These are phyloP conservation scores for Paguma larvata DNA, from an alignment of 2,797 vertebrate species.

Conservation along the genomic window DNA sequence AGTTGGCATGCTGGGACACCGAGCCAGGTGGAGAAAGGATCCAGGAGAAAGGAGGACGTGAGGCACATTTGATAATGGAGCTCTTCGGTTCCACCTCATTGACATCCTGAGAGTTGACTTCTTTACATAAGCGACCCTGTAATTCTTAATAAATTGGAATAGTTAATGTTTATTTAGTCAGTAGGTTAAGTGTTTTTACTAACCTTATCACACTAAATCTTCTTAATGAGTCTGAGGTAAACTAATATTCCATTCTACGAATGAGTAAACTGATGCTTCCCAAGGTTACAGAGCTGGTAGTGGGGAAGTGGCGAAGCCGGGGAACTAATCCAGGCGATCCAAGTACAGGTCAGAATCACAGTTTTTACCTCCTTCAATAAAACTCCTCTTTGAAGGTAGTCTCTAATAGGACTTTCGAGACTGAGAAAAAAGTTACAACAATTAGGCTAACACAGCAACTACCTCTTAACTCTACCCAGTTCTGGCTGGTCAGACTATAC, in stretches of 20 bases:
- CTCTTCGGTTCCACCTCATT: not conserved
- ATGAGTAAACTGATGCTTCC: not conserved
- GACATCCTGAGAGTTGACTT: not conserved
- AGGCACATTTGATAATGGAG: not conserved
- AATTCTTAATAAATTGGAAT: not conserved
- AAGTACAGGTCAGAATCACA: not conserved
- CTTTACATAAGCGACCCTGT: not conserved
- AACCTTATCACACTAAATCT: not conserved
- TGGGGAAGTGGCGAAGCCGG: not conserved
- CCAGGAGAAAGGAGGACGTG: not conserved
- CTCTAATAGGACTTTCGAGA: not conserved
- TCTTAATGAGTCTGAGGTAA: not conserved
- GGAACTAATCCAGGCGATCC: not conserved
- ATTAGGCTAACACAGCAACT: not conserved
- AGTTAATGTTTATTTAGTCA: not conserved
- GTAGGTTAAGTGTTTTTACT: not conserved
- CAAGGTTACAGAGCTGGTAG: not conserved
- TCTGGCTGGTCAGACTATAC: not conserved
- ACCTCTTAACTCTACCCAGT: not conserved
- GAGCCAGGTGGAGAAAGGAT: not conserved
- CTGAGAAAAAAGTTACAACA: not conserved
- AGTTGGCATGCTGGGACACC: not conserved
- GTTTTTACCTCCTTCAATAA: not conserved
- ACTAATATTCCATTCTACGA: not conserved
- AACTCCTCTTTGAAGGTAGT: not conserved